Evolutionary conservation across 2,888 invertebrate genomes (phyloP).

Genomic region (Lingula anatina): DNA sequence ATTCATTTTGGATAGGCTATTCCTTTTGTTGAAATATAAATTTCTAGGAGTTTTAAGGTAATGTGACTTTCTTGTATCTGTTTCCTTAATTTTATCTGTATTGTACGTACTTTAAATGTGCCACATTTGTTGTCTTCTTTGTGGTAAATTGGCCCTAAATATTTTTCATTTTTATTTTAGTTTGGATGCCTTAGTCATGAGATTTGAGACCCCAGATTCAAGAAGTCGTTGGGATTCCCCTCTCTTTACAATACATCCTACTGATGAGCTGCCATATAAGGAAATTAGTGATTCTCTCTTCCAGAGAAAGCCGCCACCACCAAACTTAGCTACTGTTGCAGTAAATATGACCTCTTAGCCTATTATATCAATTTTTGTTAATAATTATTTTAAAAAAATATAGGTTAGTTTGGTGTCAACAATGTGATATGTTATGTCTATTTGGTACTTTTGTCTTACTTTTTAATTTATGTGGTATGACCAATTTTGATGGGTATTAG

Average conservation of each 20-base stretch:
- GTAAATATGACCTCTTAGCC: slow-evolving; percentile 57
- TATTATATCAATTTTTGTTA: too few relatives aligned
- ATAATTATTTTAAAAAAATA: neutral
- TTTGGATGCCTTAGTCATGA: slow-evolving; percentile 75
- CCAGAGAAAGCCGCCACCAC: slow-evolving; percentile 76
- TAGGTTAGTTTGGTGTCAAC: neutral
- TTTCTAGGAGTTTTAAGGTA: too few relatives aligned
- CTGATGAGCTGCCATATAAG: slow-evolving; percentile 63
- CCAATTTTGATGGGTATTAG: too few relatives aligned
- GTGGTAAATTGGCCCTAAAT: neutral
- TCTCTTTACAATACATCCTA: slow-evolving; percentile 71
- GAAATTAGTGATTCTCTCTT: slow-evolving; percentile 70
- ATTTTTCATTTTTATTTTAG: slow-evolving; percentile 20
- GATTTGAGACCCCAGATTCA: slow-evolving; percentile 84
- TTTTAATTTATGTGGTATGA: too few relatives aligned
- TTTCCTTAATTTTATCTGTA: too few relatives aligned
- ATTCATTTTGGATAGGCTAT: too few relatives aligned
- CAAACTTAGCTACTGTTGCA: slow-evolving; percentile 91
- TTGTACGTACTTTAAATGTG: too few relatives aligned
- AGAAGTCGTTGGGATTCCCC: slow-evolving; percentile 94
- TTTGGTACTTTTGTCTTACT: too few relatives aligned
- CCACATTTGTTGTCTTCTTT: too few relatives aligned
- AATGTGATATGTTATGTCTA: too few relatives aligned
- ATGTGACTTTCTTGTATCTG: too few relatives aligned
- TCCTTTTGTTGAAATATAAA: too few relatives aligned